Conservation (phyloP, 1,140 invertebrate species). For the Sinella curviseta region DNA sequence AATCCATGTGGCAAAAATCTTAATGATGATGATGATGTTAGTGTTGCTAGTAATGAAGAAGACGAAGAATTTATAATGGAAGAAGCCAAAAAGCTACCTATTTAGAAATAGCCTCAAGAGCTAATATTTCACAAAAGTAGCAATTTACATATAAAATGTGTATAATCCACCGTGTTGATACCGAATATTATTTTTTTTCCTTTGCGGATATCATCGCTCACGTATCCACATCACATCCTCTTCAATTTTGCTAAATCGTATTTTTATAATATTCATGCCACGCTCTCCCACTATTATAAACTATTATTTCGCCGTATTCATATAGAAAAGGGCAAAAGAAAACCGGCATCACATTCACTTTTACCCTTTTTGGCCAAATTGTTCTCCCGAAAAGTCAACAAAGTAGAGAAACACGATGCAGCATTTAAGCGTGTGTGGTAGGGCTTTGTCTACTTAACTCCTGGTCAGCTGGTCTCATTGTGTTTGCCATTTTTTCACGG, state of each 20-base stretch:
- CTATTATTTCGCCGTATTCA: too few relatives aligned
- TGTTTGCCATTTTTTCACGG: slow-evolving; percentile 21
- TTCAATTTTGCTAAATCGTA: not conserved
- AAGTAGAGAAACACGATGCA: too few relatives aligned
- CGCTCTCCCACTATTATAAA: not conserved
- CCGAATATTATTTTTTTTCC: not conserved
- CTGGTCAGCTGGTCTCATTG: not conserved
- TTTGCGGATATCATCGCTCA: slow-evolving; percentile 9
- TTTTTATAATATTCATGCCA: not conserved
- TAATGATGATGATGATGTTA: not conserved
- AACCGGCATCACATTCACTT: too few relatives aligned
- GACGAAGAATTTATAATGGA: not conserved
- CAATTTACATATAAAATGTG: slow-evolving; percentile 23
- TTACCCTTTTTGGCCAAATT: not conserved
- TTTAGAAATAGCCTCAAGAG: slow-evolving; percentile 23
- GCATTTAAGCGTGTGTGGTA: too few relatives aligned
- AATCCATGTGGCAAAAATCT: not conserved
- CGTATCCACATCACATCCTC: not conserved
- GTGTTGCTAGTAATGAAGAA: not conserved
- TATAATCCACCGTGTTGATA: slow-evolving; percentile 19
- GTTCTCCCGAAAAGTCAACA: too few relatives aligned
- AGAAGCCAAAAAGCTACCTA: not conserved
- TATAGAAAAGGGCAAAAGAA: too few relatives aligned
- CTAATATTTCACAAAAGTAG: slow-evolving; percentile 25
- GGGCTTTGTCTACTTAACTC: too few relatives aligned